A percentile compares a stretch with the other conserved stretches of the same genome.
phyloP scores from a whole-genome alignment of 2,113 vertebrate species.

The Cochlearius cochlearius region DNA sequence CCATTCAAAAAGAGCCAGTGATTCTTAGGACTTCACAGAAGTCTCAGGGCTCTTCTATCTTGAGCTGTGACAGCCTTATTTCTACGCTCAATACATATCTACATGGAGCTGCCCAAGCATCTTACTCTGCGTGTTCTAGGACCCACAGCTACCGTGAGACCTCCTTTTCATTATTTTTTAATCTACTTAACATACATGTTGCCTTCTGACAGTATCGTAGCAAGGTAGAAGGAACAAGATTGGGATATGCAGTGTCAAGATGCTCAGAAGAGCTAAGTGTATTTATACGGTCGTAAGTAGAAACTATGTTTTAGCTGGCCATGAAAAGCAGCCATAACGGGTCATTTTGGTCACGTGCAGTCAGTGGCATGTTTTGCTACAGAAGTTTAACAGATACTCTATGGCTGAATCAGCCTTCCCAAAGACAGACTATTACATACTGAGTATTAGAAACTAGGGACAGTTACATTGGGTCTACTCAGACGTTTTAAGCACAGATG shows the following conservation, averaged over 20 bases:
- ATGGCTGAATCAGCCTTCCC: neutral
- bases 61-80: neutral
- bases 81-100: rapidly evolving
- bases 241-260: too few relatives aligned
- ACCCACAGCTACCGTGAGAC: neutral
- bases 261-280: neutral
- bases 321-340: neutral
- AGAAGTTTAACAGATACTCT: neutral
- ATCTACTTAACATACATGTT: rapidly evolving
- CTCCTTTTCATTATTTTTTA: neutral
- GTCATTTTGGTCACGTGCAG: neutral
- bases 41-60: neutral
- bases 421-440: neutral
- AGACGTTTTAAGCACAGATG: neutral
- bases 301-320: neutral
- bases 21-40: neutral
- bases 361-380: neutral
- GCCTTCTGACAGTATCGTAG: neutral
- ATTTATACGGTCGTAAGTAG: rapidly evolving
- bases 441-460: neutral
- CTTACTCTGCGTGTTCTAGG: neutral
- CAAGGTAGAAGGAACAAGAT: neutral
- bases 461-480: neutral
- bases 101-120: neutral
- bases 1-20: neutral